phyloP scores from a whole-genome alignment of 23 tunicate species.

The Oikopleura vanhoeffeni region DNA sequence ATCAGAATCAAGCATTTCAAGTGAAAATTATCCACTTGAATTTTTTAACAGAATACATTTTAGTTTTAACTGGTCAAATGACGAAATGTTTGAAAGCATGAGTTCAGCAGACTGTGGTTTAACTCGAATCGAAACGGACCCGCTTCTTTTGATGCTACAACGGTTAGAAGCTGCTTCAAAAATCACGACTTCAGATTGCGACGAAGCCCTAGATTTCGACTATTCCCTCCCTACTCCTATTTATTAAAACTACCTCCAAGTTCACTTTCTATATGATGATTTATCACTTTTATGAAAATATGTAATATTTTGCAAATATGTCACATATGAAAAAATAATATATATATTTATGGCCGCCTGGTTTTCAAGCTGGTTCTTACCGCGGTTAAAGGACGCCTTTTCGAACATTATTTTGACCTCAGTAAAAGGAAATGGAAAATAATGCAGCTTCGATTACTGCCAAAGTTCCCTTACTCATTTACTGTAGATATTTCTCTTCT shows the following conservation, averaged over 20 bases:
- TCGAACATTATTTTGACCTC: background rate
- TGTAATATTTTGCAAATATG: too few relatives aligned
- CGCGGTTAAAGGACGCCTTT: background rate
- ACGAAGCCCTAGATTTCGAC: background rate
- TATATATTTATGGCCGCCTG: background rate
- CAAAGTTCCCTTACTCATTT: background rate
- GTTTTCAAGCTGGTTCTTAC: background rate
- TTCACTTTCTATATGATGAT: too few relatives aligned
- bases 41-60: background rate
- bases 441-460: background rate
- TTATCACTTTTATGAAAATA: too few relatives aligned
- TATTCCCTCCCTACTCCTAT: background rate
- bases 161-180: background rate
- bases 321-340: too few relatives aligned
- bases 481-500: too few relatives aligned
- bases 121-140: background rate
- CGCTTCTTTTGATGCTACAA: slow-evolving; percentile 2
- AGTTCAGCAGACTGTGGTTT: background rate
- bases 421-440: background rate
- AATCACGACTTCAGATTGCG: background rate
- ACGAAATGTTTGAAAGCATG: background rate
- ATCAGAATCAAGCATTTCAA: too few relatives aligned
- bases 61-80: background rate
- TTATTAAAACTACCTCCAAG: background rate
- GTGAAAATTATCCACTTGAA: too few relatives aligned